phyloP scores from a whole-genome alignment of 2,888 invertebrate genomes.

The Lapara coniferarum region DNA sequence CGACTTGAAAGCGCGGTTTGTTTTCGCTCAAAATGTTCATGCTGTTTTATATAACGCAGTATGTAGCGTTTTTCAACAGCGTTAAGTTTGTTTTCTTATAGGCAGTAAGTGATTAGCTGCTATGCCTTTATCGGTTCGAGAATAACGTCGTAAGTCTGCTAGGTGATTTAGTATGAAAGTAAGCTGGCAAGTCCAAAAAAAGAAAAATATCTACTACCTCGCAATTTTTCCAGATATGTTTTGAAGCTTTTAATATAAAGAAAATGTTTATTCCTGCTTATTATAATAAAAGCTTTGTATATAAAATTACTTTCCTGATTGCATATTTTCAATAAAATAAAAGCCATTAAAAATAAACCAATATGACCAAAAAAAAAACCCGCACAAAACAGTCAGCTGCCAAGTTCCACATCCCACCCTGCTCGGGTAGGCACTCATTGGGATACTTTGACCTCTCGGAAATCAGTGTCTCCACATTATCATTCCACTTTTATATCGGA shows the following conservation, averaged over 20 bases:
- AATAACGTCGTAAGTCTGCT: no score
- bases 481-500: conserved; percentile 62
- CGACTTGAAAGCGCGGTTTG: conserved; percentile 35
- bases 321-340: no score
- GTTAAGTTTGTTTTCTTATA: not conserved
- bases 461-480: conserved; percentile 62
- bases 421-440: conserved; percentile 49
- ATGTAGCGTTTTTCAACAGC: not conserved
- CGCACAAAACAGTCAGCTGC: conserved; percentile 5
- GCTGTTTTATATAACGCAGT: not conserved
- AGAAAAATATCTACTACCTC: no score
- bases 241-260: no score
- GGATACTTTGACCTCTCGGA: conserved; percentile 74
- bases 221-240: no score
- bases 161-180: no score
- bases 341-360: not conserved
- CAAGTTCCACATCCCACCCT: not conserved
- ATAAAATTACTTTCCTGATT: no score
- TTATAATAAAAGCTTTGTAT: no score
- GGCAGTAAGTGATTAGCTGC: not conserved
- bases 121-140: not conserved
- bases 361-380: not conserved
- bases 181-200: no score
- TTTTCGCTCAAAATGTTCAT: conserved; percentile 36
- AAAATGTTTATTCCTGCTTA: no score